Base-by-base conservation (phyloP, 2,797 vertebrate genomes). In the Leuciscus waleckii region DNA sequence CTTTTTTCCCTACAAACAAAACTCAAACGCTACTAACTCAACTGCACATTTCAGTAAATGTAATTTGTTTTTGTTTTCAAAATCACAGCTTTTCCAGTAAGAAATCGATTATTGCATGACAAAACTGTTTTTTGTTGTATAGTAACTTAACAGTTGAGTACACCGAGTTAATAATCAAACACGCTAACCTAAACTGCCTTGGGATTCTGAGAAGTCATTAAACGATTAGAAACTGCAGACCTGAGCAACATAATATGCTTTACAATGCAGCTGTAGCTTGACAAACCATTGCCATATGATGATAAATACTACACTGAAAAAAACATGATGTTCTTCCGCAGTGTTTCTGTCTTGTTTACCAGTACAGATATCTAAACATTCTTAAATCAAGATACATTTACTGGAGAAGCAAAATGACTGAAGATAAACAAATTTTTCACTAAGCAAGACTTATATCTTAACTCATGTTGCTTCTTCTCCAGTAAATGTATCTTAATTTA, bases 121-220 rank as follows among this genome's bases (percentile, higher is more conserved):
- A 21, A 11, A 21, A 49, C 0, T 49, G 49, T 51, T 51, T 51
- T 17, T 19, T 29, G 61, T 32, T 32, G 71, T 32, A 51, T 46
- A 51, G 71, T 32, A 65, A 68, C 67, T 69, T 69, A 23, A 69
- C 35, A 23, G 67, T 5, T 1, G 32, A 76, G 49, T 56, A 5
- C 35, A 23, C 32, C 0, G 11, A 35, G 74, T 56, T 76, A 76
- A 76, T 76, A n/a, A 76, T 76, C 51, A 56, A 76, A 58, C 74
- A 76, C 32, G 1, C 13, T 76, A 56, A 56, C 51, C 37, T 75
- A 51, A 51, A 75, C 71, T 21, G 26, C 46, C 32, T 19, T n/a
- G 49, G 19, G 74, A 37, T 76, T 56, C 74, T 76, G 51, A 56
- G 74, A 76, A 76, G 51, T 58, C 74, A 39, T 56, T 39, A 35